Conservation (phyloP, 1,140 invertebrate genomes). For the Lerema accius region DNA sequence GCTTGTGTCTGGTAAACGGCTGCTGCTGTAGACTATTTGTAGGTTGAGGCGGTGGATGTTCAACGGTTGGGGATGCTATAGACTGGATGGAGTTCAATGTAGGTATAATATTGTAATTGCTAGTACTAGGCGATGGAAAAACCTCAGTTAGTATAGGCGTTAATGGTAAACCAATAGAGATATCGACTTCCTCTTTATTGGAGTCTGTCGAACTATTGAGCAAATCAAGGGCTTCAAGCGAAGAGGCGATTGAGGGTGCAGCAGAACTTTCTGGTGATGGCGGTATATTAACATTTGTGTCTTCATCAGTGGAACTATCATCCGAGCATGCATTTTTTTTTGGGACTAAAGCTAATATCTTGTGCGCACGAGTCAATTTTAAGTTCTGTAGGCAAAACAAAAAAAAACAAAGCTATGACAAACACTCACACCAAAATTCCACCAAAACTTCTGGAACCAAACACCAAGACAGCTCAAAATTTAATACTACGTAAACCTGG, state of each 20-base stretch:
- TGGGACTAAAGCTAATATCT: constrained; percentile 30
- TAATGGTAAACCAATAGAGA: constrained; percentile 20
- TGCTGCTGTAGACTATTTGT: constrained; percentile 8
- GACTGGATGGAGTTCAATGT: constrained; percentile 24
- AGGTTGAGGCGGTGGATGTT: constrained; percentile 4
- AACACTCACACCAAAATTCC: constrained; percentile 6
- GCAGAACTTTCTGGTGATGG: constrained; percentile 20
- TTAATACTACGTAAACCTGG: constrained; percentile 7
- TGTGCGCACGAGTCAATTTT: constrained; percentile 12
- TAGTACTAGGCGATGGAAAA: constrained; percentile 2
- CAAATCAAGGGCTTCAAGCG: constrained; percentile 19
- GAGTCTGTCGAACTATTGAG: constrained; percentile 14
- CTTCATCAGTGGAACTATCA: constrained; percentile 20
- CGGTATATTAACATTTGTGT: constrained; percentile 4
- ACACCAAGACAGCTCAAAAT: constrained; percentile 6
- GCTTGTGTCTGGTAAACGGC: constrained; percentile 14
- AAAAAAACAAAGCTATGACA: constrained; percentile 2
- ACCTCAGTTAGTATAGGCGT: constrained; percentile 26
- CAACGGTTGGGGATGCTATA: constrained; percentile 11
- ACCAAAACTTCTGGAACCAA: constrained; percentile 1
- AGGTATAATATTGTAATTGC: constrained; percentile 16
- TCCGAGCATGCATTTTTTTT: constrained; percentile 31
- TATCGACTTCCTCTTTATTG: constrained; percentile 19
- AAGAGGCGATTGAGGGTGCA: constrained; percentile 22
- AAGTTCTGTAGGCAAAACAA: constrained; percentile 26